Evolutionary conservation across 2,797 vertebrate species (phyloP).

Genomic region (Trachurus trachurus): DNA sequence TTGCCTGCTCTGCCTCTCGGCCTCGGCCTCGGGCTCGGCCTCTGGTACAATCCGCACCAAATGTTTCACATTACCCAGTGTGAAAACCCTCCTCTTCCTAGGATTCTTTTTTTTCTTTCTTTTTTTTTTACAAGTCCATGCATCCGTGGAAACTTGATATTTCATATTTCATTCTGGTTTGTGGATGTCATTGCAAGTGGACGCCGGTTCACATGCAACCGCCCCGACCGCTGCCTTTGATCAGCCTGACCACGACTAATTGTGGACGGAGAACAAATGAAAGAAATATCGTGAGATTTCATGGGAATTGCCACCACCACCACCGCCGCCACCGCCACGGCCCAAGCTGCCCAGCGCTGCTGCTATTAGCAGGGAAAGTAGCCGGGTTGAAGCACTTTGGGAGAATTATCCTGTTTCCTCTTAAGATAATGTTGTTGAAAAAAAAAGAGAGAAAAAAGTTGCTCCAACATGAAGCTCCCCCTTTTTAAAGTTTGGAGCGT

Average conservation of each 20-base stretch:
- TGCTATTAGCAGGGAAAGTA: constrained; percentile 89
- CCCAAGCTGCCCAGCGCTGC: constrained; percentile 89
- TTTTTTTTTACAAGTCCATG: constrained; percentile 95
- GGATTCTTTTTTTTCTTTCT: constrained; percentile 84
- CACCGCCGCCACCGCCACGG: constrained; percentile 18
- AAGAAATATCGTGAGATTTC: constrained; percentile 99
- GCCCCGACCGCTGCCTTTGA: constrained; percentile 92
- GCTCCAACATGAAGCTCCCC: constrained; percentile 63
- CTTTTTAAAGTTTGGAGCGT: not conserved
- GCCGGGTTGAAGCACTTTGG: constrained; percentile 85
- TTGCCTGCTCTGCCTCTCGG: constrained; percentile 64
- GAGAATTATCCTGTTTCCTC: constrained; percentile 86
- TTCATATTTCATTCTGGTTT: constrained; percentile 99
- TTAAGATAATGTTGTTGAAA: constrained; percentile 58
- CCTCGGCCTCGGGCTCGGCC: constrained; percentile 77
- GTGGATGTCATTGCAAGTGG: constrained; percentile 97
- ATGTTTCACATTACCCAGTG: constrained; percentile 99
- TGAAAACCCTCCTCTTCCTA: constrained; percentile 99
- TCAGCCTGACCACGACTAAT: constrained; percentile 97
- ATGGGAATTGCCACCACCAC: constrained; percentile 94
- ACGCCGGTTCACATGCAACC: constrained; percentile 98
- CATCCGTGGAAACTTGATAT: constrained; percentile 99
- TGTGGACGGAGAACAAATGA: constrained; percentile 98
- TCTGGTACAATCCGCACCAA: constrained; percentile 93
- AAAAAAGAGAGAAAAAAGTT: constrained; percentile 29